Conservation (phyloP, 1,140 invertebrate species). For the Drosophila equinoxialis region DNA sequence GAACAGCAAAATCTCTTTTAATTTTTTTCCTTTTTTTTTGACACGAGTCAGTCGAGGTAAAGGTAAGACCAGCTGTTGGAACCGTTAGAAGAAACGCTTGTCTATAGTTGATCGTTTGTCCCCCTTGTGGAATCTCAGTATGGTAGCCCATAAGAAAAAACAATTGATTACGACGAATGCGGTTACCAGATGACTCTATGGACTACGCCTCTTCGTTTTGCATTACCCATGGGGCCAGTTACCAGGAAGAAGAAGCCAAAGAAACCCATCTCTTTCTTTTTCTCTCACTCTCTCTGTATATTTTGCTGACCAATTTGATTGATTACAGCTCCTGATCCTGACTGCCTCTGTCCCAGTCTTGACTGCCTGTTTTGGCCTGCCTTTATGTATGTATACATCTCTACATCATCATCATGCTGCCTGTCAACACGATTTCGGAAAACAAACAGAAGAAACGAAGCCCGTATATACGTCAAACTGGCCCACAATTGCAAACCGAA, state of each 20-base stretch:
- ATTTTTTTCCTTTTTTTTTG: background rate
- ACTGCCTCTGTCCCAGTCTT: background rate
- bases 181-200: conserved; percentile 66
- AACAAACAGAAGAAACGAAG: conserved; percentile 40
- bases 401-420: conserved; percentile 20
- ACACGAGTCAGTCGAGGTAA: conserved; percentile 32
- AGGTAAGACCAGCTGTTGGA: conserved; percentile 46
- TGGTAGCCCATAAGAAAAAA: conserved; percentile 44
- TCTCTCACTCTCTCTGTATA: background rate
- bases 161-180: conserved; percentile 80
- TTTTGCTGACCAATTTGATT: conserved; percentile 53
- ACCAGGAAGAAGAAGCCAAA: conserved; percentile 44
- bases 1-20: conserved; percentile 9
- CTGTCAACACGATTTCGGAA: conserved; percentile 75
- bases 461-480: conserved; percentile 67
- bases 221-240: conserved; percentile 66
- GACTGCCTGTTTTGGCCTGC: conserved; percentile 7
- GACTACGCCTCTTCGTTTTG: conserved; percentile 8
- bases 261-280: background rate
- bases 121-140: background rate
- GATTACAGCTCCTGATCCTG: conserved; percentile 49
- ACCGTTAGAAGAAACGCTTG: conserved; percentile 58
- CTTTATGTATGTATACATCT: conserved; percentile 21
- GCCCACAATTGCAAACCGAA: conserved; percentile 69
- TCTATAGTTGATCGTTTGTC: conserved; percentile 31